A percentile compares a stretch with the other conserved stretches of the same genome.
phyloP scores from a whole-genome alignment of 2,797 vertebrate genomes.

The Mus caroli region DNA sequence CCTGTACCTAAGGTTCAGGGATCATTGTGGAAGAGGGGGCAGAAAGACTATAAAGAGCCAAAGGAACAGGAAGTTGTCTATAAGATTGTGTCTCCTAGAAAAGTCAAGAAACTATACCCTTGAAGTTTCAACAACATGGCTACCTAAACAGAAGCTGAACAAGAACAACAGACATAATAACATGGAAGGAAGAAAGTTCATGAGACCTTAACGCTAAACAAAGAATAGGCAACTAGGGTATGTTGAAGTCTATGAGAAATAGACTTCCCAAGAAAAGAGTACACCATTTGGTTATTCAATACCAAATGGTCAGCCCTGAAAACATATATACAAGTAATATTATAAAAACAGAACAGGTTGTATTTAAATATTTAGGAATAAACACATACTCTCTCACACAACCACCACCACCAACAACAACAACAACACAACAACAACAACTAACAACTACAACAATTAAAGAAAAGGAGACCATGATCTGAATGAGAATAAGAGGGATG shows the following conservation, averaged over 20 bases:
- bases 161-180: neutral
- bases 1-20: neutral
- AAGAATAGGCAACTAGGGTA: neutral
- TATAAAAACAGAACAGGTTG: neutral
- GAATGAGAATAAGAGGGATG: neutral
- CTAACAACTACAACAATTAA: neutral
- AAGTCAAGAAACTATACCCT: neutral
- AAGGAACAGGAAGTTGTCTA: neutral
- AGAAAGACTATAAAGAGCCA: neutral
- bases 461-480: neutral
- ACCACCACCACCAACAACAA: neutral
- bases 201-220: neutral
- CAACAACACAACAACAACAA: neutral
- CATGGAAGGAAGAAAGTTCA: neutral
- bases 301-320: neutral
- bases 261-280: neutral
- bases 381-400: neutral
- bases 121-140: neutral
- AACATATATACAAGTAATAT: neutral
- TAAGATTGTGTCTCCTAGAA: neutral
- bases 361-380: neutral
- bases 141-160: neutral
- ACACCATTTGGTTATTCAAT: neutral
- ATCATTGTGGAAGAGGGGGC: neutral
- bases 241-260: neutral